A percentile compares a stretch with the other conserved stretches of the same genome.
These are phyloP conservation scores for Melanostoma scalare DNA, from an alignment of 2,888 invertebrate genomes.

Conservation along the genomic window DNA sequence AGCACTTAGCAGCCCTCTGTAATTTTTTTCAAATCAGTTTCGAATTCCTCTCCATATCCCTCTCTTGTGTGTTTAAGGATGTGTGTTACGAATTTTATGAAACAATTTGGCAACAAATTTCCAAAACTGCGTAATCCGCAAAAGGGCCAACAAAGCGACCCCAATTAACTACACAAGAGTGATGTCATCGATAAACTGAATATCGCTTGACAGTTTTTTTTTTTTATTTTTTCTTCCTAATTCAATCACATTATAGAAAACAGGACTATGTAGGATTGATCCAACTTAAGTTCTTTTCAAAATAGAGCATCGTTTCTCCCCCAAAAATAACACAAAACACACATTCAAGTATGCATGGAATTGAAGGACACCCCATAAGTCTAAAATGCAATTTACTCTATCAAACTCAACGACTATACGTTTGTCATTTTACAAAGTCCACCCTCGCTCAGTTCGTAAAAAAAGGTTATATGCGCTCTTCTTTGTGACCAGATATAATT, in stretches of 20 bases:
- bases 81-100: slow-evolving; percentile 46
- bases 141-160: slow-evolving; percentile 17
- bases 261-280: slow-evolving; percentile 10
- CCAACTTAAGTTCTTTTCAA: slow-evolving; percentile 20
- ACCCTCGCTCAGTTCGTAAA: neutral
- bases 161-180: slow-evolving; percentile 21
- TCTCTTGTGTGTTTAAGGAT: no score
- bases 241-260: slow-evolving; percentile 7
- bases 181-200: slow-evolving; percentile 41
- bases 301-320: slow-evolving; percentile 4
- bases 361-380: slow-evolving; percentile 21
- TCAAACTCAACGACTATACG: slow-evolving; percentile 26
- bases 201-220: slow-evolving; percentile 3
- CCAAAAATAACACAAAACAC: neutral
- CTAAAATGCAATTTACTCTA: slow-evolving; percentile 52
- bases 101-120: slow-evolving; percentile 50
- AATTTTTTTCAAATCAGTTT: no score
- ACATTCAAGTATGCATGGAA: slow-evolving; percentile 29
- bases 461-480: slow-evolving; percentile 15
- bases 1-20: no score
- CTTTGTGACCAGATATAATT: slow-evolving; percentile 46
- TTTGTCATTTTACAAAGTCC: slow-evolving; percentile 36
- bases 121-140: slow-evolving; percentile 35
- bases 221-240: neutral
- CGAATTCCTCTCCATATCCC: no score